Evolutionary conservation across 2,888 invertebrate species (phyloP).

Genomic region (Cryptops parisi): DNA sequence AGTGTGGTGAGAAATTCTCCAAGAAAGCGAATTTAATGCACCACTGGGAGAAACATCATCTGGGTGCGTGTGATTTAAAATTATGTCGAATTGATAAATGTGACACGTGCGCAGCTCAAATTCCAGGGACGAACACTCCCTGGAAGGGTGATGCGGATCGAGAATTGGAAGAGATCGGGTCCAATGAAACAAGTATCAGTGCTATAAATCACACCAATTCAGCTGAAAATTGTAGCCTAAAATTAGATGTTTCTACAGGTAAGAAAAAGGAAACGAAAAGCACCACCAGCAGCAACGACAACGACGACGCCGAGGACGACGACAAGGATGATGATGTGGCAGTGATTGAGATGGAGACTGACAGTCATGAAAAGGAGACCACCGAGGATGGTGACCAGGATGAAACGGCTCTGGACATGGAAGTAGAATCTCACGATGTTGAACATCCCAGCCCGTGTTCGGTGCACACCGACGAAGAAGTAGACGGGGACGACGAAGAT

Average conservation of each 20-base stretch:
- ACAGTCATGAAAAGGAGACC: neutral
- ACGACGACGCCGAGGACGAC: constrained; percentile 1
- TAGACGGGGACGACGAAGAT: neutral
- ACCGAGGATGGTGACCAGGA: neutral
- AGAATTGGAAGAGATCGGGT: neutral
- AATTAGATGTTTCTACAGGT: no score
- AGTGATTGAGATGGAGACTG: neutral
- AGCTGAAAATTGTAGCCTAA: neutral
- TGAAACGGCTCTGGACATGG: constrained; percentile 13
- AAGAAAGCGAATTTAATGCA: constrained; percentile 13
- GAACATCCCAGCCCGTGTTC: constrained; percentile 8
- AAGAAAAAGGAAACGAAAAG: neutral
- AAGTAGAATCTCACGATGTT: constrained; percentile 13
- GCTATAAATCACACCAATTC: no score
- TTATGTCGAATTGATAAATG: constrained; percentile 23
- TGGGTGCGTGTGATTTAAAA: constrained; percentile 20
- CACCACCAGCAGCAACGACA: neutral
- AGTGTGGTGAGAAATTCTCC: constrained; percentile 17
- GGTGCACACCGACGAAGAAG: constrained; percentile 12
- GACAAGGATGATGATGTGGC: neutral
- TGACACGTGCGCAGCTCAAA: constrained; percentile 18
- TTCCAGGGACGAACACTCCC: constrained; percentile 3
- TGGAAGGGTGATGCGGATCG: constrained; percentile 5
- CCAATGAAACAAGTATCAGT: neutral
- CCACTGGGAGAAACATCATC: constrained; percentile 20